Percentiles rank a stretch among this genome's conserved stretches.
phyloP scores from a whole-genome alignment of 1,140 invertebrate genomes.

The Philaenus spumarius region DNA sequence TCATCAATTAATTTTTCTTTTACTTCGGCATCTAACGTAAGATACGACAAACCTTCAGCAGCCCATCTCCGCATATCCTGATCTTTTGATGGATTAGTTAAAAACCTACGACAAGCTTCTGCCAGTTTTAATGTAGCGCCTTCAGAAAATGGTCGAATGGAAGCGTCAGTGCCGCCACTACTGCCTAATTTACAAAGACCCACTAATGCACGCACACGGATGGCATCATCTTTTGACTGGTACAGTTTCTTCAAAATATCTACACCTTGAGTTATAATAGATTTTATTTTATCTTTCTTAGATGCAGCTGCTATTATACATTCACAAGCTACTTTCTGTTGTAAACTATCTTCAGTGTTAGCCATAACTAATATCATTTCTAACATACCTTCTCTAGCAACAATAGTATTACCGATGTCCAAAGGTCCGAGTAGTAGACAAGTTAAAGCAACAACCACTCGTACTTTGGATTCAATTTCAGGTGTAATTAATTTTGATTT shows the following conservation, averaged over 20 bases:
- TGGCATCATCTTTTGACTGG: conserved; percentile 81
- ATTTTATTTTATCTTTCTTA: conserved; percentile 94
- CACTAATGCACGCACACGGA: conserved; percentile 82
- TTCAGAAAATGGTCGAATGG: conserved; percentile 88
- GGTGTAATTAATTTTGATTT: conserved; percentile 79
- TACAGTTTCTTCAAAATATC: conserved; percentile 93
- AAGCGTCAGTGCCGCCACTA: conserved; percentile 93
- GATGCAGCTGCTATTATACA: conserved; percentile 93
- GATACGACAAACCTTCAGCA: conserved; percentile 93
- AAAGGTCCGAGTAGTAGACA: conserved; percentile 84
- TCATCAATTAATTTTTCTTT: conserved; percentile 96
- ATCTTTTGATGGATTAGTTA: conserved; percentile 82
- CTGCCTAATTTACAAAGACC: conserved; percentile 96
- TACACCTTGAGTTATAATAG: conserved; percentile 85
- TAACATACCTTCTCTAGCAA: conserved; percentile 88
- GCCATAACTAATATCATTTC: conserved; percentile 98
- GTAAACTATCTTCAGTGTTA: conserved; percentile 69
- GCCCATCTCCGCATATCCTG: conserved; percentile 91
- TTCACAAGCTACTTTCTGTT: conserved; percentile 92
- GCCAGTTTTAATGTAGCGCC: conserved; percentile 90
- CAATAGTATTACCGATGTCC: conserved; percentile 88
- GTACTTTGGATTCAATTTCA: conserved; percentile 84
- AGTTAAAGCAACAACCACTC: conserved; percentile 83
- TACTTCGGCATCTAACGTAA: conserved; percentile 96
- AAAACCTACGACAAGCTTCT: conserved; percentile 85